These are phyloP conservation scores for Chionis minor DNA, from an alignment of 2,113 vertebrate genomes.

Conservation along the genomic window DNA sequence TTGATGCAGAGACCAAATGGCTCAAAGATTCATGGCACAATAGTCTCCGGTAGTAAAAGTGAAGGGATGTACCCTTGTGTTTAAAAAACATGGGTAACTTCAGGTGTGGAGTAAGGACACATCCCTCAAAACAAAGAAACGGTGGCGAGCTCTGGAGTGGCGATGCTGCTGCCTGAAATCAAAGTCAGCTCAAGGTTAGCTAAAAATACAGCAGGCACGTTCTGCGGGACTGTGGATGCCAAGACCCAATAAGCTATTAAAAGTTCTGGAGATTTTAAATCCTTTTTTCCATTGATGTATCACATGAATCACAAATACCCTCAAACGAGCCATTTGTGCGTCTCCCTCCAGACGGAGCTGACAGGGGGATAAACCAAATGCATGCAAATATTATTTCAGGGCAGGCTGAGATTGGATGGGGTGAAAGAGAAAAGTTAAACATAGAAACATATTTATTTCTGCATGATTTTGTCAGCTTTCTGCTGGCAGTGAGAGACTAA, in stretches of 20 bases:
- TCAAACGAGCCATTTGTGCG: constrained; percentile 25
- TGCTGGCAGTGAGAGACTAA: constrained; percentile 7
- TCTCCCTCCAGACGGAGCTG: constrained; percentile 55
- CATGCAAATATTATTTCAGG: constrained; percentile 47
- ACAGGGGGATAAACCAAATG: constrained; percentile 7
- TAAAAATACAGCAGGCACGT: background rate
- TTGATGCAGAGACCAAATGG: background rate
- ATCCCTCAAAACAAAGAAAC: background rate
- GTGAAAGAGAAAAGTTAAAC: constrained; percentile 60
- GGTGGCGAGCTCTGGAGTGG: background rate
- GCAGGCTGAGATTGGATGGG: constrained; percentile 38
- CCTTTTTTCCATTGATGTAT: background rate
- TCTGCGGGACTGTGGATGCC: background rate
- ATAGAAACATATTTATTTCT: constrained; percentile 63
- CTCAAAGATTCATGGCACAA: background rate
- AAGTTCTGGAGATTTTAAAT: constrained; percentile 30
- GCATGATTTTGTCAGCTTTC: constrained; percentile 51
- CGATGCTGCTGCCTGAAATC: background rate
- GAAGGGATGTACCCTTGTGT: background rate
- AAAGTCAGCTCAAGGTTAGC: constrained; percentile 9
- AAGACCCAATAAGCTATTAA: background rate
- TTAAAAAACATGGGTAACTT: background rate
- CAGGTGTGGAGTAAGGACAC: background rate
- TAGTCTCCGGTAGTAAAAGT: background rate
- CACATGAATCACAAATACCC: constrained; percentile 49